Conservation (phyloP, 2,888 invertebrate genomes). For the Eledona agricola region DNA sequence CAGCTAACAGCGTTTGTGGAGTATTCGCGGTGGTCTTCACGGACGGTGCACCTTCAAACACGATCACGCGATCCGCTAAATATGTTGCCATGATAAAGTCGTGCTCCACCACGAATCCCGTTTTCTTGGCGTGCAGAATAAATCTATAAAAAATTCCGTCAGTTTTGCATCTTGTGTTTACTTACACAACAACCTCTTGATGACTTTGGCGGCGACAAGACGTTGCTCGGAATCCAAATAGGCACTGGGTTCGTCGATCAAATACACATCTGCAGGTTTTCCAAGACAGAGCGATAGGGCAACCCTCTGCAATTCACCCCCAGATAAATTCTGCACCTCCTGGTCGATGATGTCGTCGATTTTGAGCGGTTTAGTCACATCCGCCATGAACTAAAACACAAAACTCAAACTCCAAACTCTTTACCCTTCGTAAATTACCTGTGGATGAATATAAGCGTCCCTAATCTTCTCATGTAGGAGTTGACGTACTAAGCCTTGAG, state of each 20-base stretch:
- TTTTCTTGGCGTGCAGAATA: constrained; percentile 98
- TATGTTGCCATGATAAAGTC: constrained; percentile 99
- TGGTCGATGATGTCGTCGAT: constrained; percentile 98
- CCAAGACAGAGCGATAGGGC: constrained; percentile 96
- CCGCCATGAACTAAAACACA: constrained; percentile 85
- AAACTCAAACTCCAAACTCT: not conserved
- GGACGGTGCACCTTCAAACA: constrained; percentile 96
- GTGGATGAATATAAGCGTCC: constrained; percentile 97
- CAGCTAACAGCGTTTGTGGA: constrained; percentile 92
- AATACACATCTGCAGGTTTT: constrained; percentile 98
- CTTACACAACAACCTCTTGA: constrained; percentile 77
- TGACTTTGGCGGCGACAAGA: constrained; percentile 99
- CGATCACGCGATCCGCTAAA: constrained; percentile 96
- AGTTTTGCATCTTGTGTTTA: not conserved
- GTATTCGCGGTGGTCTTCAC: constrained; percentile 87
- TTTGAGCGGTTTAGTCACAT: constrained; percentile 98
- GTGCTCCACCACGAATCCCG: constrained; percentile 99
- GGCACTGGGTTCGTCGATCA: constrained; percentile 98
- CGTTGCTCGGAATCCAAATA: constrained; percentile 99
- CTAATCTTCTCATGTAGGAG: constrained; percentile 96
- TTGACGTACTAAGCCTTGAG: constrained; percentile 90
- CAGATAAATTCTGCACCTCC: constrained; percentile 97
- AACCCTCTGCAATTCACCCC: constrained; percentile 98
- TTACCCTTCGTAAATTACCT: constrained; percentile 64
- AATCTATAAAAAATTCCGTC: constrained; percentile 63